Conservation (phyloP, 2,797 vertebrate species). For the Enteromius afrohamiltoni region DNA sequence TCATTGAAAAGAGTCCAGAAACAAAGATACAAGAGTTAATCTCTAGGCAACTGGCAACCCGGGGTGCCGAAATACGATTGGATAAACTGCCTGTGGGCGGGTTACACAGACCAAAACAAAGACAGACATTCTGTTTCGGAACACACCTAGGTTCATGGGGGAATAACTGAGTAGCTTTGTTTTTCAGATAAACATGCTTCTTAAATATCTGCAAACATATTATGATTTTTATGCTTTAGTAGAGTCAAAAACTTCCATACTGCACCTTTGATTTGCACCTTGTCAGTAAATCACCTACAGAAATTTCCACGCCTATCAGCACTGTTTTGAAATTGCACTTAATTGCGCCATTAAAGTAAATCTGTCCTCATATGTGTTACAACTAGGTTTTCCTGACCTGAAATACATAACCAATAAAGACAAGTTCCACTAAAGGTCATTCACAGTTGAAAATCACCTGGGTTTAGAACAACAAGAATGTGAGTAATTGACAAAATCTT, state of each 20-base stretch:
- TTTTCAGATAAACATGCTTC: too few species aligned
- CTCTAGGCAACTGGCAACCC: too few species aligned
- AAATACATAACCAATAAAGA: neutral
- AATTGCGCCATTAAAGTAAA: neutral
- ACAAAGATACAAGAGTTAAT: too few species aligned
- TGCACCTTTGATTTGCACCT: neutral
- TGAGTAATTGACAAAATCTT: conserved; percentile 8
- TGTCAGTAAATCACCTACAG: neutral
- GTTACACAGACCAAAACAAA: too few species aligned
- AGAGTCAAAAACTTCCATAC: neutral
- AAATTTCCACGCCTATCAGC: neutral
- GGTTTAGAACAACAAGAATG: neutral
- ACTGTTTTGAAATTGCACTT: neutral
- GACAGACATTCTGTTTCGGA: too few species aligned
- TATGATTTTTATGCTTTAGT: too few species aligned
- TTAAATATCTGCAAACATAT: too few species aligned
- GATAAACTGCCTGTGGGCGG: too few species aligned
- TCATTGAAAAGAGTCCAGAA: too few species aligned
- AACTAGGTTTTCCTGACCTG: neutral
- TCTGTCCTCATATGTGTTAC: neutral
- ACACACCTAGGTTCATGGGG: too few species aligned
- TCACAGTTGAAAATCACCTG: neutral
- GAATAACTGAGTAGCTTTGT: too few species aligned
- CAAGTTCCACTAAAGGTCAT: neutral
- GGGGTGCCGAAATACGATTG: too few species aligned